Conservation (phyloP, 2,888 invertebrate species). For the Dioctria rufipes region DNA sequence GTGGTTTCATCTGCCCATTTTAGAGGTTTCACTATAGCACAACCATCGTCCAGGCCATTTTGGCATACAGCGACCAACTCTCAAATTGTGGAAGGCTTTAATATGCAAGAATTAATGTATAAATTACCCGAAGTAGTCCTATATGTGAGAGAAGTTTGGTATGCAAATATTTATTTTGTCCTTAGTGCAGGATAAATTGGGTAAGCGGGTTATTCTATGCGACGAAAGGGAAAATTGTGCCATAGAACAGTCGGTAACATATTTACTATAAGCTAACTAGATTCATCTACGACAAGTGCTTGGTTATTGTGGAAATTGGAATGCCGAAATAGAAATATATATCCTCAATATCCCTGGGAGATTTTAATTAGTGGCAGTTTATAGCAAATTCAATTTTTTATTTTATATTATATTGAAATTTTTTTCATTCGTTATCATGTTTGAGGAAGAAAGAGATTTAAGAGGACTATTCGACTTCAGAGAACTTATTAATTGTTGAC, state of each 20-base stretch:
- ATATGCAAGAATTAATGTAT: conserved; percentile 40
- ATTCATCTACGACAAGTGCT: conserved; percentile 1
- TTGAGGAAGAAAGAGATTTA: too few species aligned
- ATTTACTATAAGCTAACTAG: not conserved
- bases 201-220: conserved; percentile 6
- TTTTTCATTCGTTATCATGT: too few species aligned
- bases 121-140: conserved; percentile 38
- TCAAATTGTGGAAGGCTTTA: conserved; percentile 28
- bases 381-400: too few species aligned
- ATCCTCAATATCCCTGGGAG: too few species aligned
- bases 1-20: not conserved
- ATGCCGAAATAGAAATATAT: not conserved
- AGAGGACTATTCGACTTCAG: too few species aligned
- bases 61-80: conserved; percentile 16
- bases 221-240: not conserved
- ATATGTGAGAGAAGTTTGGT: conserved; percentile 18
- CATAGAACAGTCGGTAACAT: conserved; percentile 10
- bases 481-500: too few species aligned
- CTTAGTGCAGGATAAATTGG: conserved; percentile 27
- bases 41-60: conserved; percentile 6
- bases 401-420: too few species aligned
- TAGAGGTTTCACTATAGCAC: conserved; percentile 14
- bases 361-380: too few species aligned
- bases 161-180: conserved; percentile 41
- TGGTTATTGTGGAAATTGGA: conserved; percentile 23